phyloP scores from a whole-genome alignment of 2,888 invertebrate genomes.

The Beris chalybata region DNA sequence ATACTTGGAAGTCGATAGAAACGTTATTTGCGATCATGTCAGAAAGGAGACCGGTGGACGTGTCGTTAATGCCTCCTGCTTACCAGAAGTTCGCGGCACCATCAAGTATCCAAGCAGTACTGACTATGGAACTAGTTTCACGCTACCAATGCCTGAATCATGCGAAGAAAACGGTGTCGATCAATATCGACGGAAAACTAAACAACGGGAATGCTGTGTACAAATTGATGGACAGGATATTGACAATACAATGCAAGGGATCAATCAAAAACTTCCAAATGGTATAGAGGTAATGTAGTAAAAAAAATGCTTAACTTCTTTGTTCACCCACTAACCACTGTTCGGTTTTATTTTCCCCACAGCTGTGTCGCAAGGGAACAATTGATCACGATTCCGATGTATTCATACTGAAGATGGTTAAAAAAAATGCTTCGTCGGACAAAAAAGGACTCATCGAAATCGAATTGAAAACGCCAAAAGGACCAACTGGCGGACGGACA shows the following conservation, averaged over 20 bases:
- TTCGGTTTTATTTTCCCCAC: background rate
- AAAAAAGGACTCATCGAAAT: constrained; percentile 70
- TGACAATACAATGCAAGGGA: constrained; percentile 48
- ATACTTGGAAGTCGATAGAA: constrained; percentile 20
- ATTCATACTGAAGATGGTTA: constrained; percentile 73
- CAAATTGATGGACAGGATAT: constrained; percentile 52
- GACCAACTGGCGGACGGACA: constrained; percentile 61
- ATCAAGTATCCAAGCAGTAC: constrained; percentile 52
- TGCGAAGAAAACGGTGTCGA: constrained; percentile 44
- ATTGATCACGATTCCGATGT: constrained; percentile 71
- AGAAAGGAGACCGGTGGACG: constrained; percentile 41
- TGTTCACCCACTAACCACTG: background rate
- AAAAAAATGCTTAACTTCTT: background rate
- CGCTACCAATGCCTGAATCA: constrained; percentile 38
- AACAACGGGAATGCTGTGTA: constrained; percentile 47
- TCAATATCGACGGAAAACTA: constrained; percentile 43
- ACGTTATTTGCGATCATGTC: constrained; percentile 27
- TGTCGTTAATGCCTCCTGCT: constrained; percentile 37
- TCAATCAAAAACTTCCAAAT: constrained; percentile 42
- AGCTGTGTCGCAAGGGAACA: constrained; percentile 54
- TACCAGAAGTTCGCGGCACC: constrained; percentile 48
- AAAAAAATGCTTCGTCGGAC: constrained; percentile 70
- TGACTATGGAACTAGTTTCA: constrained; percentile 4
- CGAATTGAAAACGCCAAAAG: constrained; percentile 73
- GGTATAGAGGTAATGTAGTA: constrained; percentile 50